Conservation (phyloP, 2,888 invertebrate species). For the Druceiella hillmani region DNA sequence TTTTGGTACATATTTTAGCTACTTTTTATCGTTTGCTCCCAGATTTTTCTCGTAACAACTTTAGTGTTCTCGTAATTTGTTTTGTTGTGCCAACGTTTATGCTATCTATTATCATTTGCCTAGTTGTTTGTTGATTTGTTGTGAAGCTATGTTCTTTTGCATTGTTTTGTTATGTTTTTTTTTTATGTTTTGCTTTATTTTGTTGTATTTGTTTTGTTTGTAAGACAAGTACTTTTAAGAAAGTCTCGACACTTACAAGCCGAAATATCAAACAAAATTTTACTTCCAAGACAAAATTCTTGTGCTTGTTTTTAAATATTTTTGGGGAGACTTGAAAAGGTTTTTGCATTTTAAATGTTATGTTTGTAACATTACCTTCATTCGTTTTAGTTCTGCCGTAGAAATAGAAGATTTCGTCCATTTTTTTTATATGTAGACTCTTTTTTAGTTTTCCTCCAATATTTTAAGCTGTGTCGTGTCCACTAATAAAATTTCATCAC, state of each 20-base stretch:
- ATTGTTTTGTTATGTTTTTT: no score
- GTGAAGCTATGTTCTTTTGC: no score
- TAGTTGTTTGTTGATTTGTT: no score
- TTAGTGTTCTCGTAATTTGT: slow-evolving; percentile 10
- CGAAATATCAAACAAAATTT: slow-evolving; percentile 15
- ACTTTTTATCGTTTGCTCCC: no score
- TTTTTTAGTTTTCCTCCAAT: slow-evolving; percentile 7
- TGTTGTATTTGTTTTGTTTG: slow-evolving; percentile 9
- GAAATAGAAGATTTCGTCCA: no score
- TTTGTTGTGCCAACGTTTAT: slow-evolving; percentile 13
- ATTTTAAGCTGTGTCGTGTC: slow-evolving; percentile 3
- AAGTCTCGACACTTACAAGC: slow-evolving; percentile 19
- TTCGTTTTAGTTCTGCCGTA: no score
- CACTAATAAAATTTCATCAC: slow-evolving; percentile 16
- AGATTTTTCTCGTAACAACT: slow-evolving; percentile 13
- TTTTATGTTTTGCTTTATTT: no score
- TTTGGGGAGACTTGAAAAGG: slow-evolving; percentile 8
- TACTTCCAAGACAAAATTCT: slow-evolving; percentile 11
- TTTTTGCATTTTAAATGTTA: no score
- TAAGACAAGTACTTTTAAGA: slow-evolving; percentile 10
- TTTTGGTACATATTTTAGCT: no score
- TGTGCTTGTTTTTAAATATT: slow-evolving; percentile 6
- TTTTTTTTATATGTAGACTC: no score
- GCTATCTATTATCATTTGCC: no score
- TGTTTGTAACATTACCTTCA: no score